Percentiles rank a stretch among this genome's conserved stretches.
These are phyloP conservation scores for Pteria penguin DNA, from an alignment of 2,888 invertebrate genomes.

Conservation along the genomic window DNA sequence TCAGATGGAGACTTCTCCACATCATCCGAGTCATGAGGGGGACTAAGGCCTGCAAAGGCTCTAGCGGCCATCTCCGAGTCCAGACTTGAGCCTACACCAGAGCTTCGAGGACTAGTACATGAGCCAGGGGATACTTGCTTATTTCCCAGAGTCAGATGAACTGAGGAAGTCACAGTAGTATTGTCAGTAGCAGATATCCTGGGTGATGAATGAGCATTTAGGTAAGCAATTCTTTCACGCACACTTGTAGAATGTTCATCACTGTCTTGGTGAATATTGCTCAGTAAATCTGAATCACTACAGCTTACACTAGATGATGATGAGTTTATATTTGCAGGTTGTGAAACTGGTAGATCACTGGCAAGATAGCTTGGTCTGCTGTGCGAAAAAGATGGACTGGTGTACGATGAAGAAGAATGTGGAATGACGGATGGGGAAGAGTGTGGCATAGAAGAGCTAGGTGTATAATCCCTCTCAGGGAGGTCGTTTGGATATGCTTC, in stretches of 20 bases:
- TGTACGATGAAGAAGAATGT: background rate
- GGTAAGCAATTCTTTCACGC: conserved; percentile 59
- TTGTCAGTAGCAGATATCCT: background rate
- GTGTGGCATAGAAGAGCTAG: conserved; percentile 5
- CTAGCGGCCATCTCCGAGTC: conserved; percentile 52
- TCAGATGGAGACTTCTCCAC: too few relatives aligned
- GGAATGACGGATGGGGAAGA: background rate
- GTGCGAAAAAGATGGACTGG: background rate
- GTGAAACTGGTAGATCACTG: conserved; percentile 16
- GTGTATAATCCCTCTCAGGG: conserved; percentile 64
- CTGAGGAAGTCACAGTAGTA: background rate
- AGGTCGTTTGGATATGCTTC: conserved; percentile 67
- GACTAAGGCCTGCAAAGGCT: conserved; percentile 44
- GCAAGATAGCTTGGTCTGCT: conserved; percentile 22
- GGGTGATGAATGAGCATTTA: conserved; percentile 49
- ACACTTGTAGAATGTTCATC: conserved; percentile 56
- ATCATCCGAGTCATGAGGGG: conserved; percentile 47
- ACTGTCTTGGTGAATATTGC: conserved; percentile 40
- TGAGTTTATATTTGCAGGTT: background rate
- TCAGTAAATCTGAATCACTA: background rate
- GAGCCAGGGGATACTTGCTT: conserved; percentile 24
- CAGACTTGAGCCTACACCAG: conserved; percentile 49
- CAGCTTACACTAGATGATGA: conserved; percentile 1
- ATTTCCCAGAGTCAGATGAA: background rate
- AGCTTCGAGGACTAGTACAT: conserved; percentile 25